phyloP scores from a whole-genome alignment of 2,888 invertebrate genomes.

The Acronicta psi region DNA sequence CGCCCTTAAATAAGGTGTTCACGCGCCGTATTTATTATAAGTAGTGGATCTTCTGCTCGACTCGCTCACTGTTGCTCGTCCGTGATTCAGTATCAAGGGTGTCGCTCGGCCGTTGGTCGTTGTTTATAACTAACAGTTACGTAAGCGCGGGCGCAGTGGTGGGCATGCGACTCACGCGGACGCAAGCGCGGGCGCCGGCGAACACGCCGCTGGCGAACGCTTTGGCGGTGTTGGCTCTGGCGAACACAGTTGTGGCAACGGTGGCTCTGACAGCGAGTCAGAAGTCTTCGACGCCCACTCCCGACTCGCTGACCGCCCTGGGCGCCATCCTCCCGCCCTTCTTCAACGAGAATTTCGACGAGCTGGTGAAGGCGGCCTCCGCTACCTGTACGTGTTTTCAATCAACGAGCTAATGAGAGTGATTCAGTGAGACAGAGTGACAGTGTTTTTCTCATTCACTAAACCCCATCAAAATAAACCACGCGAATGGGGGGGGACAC shows the following conservation, averaged over 20 bases:
- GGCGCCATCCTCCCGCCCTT: conserved; percentile 64
- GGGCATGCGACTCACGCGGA: conserved; percentile 54
- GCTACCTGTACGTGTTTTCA: conserved; percentile 66
- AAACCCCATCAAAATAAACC: too few relatives aligned
- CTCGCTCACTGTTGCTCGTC: conserved; percentile 16
- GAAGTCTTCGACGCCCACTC: conserved; percentile 9
- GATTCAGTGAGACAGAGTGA: conserved; percentile 7
- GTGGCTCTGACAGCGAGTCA: conserved; percentile 19
- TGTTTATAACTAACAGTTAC: conserved; percentile 62
- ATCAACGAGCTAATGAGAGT: conserved; percentile 13
- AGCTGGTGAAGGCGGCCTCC: conserved; percentile 68
- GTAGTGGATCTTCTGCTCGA: conserved; percentile 36
- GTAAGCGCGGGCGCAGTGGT: conserved; percentile 52
- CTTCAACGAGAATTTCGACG: conserved; percentile 63
- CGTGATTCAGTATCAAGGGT: conserved; percentile 55
- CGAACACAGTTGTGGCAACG: conserved; percentile 23
- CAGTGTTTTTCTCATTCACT: too few relatives aligned
- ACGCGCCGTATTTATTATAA: background rate
- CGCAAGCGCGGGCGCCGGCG: conserved; percentile 32
- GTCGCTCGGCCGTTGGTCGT: conserved; percentile 30
- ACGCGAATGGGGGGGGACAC: too few relatives aligned
- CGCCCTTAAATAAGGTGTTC: background rate
- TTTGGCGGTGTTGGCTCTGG: conserved; percentile 13
- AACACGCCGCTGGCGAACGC: conserved; percentile 28
- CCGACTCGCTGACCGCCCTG: conserved; percentile 59